These are phyloP conservation scores for Odobenus rosmarus DNA, from an alignment of 2,113 vertebrate genomes.

Conservation along the genomic window DNA sequence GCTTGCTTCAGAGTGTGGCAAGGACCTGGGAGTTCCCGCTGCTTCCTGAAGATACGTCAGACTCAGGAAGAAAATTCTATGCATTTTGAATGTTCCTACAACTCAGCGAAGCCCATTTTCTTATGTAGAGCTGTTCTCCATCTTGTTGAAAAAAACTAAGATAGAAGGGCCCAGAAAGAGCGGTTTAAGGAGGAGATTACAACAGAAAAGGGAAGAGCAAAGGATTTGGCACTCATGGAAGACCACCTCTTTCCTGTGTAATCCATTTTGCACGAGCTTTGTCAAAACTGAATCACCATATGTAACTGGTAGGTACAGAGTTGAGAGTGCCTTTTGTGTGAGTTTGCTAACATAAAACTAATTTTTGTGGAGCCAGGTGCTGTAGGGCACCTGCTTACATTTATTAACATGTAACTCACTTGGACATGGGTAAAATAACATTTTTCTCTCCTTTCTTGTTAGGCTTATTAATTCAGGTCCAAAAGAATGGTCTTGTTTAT, in stretches of 20 bases:
- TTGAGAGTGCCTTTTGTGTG: not conserved
- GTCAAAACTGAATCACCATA: not conserved
- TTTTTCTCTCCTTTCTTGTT: constrained; percentile 10
- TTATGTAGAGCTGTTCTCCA: not conserved
- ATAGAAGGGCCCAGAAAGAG: not conserved
- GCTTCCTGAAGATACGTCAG: not conserved
- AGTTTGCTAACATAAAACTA: constrained; percentile 6
- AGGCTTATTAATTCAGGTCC: not conserved
- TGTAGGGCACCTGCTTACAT: not conserved
- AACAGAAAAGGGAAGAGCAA: not conserved
- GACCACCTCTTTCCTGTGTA: not conserved
- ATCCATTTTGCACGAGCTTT: not conserved
- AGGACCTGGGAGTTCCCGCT: not conserved
- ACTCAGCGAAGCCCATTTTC: not conserved
- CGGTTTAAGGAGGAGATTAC: not conserved
- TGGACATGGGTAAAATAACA: not conserved
- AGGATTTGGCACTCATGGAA: not conserved
- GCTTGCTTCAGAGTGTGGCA: not conserved
- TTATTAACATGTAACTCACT: not conserved
- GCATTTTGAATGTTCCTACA: not conserved
- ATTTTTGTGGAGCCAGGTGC: not conserved
- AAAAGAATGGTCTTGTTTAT: not conserved
- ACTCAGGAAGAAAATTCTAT: not conserved
- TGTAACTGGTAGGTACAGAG: not conserved
- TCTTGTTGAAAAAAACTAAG: not conserved